A percentile compares a stretch with the other conserved stretches of the same genome.
Evolutionary conservation across 2,888 invertebrate genomes (phyloP).

Genomic region (Lydus trimaculatus): DNA sequence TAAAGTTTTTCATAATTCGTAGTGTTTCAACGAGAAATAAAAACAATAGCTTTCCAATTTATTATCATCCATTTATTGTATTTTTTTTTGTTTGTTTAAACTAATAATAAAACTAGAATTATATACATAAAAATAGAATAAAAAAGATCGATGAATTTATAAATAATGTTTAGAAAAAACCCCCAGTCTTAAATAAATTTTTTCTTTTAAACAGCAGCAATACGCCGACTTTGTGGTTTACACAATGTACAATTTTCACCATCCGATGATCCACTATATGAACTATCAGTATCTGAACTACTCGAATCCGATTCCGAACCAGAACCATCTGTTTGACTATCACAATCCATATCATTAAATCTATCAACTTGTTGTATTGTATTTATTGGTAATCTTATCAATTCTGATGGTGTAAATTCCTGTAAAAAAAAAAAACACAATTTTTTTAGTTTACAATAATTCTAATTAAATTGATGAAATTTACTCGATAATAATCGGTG

Average conservation of each 20-base stretch:
- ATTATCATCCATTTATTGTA: neutral
- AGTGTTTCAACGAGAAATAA: neutral
- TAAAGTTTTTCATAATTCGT: neutral
- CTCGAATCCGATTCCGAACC: constrained; percentile 63
- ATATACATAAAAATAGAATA: neutral
- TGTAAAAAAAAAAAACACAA: constrained; percentile 42
- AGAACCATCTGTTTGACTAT: constrained; percentile 65
- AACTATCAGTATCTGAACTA: constrained; percentile 59
- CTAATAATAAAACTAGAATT: neutral
- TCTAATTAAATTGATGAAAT: neutral
- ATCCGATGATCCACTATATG: constrained; percentile 43
- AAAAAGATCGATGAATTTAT: neutral
- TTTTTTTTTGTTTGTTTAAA: neutral
- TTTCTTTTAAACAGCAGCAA: neutral
- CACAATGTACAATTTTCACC: constrained; percentile 38
- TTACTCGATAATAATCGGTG: constrained; percentile 79
- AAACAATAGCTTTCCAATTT: neutral
- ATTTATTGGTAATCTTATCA: constrained; percentile 78
- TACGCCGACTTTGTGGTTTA: constrained; percentile 12
- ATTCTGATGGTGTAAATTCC: constrained; percentile 78
- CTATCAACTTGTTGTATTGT: constrained; percentile 76
- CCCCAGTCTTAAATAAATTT: neutral
- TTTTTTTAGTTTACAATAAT: neutral
- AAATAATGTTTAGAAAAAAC: neutral
- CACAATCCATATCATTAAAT: constrained; percentile 61